phyloP scores from a whole-genome alignment of 2,113 vertebrate genomes.

The Laterallus jamaicensis region DNA sequence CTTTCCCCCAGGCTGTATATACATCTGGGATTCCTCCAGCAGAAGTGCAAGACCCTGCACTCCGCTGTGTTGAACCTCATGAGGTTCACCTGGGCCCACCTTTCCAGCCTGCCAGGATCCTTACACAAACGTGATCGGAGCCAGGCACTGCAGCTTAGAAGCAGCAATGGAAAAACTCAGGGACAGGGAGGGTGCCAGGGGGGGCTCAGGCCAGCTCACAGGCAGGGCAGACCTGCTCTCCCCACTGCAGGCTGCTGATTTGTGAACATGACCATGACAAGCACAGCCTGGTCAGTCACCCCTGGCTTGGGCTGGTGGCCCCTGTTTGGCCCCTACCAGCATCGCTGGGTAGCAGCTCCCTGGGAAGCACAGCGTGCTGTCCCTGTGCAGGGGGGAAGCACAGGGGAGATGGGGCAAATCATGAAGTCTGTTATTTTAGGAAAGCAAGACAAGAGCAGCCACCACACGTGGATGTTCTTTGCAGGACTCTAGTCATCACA shows the following conservation, averaged over 20 bases:
- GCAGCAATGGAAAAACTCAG: not conserved
- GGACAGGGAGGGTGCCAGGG: not conserved
- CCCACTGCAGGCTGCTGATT: not conserved
- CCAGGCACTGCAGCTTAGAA: not conserved
- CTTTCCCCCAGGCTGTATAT: too few relatives aligned
- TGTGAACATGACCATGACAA: not conserved
- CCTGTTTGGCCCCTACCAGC: not conserved
- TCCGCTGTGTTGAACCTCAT: too few relatives aligned
- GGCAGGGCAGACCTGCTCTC: too few relatives aligned
- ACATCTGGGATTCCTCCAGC: too few relatives aligned
- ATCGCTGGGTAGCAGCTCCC: too few relatives aligned
- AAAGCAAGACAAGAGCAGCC: slow-evolving; percentile 5
- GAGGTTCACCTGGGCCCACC: too few relatives aligned
- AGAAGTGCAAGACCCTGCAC: too few relatives aligned
- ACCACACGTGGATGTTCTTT: not conserved
- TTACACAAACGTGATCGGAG: not conserved
- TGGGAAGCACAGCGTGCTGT: too few relatives aligned
- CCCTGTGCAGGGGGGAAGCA: not conserved
- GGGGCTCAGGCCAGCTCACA: not conserved
- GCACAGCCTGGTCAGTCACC: not conserved
- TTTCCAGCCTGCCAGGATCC: too few relatives aligned
- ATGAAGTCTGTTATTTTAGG: not conserved
- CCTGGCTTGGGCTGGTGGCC: not conserved
- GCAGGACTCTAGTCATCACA: not conserved
- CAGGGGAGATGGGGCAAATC: not conserved